Percentiles rank a stretch among this genome's conserved stretches.
Evolutionary conservation across 2,113 vertebrate species (phyloP).

Genomic region (Sakesphorus luctuosus): DNA sequence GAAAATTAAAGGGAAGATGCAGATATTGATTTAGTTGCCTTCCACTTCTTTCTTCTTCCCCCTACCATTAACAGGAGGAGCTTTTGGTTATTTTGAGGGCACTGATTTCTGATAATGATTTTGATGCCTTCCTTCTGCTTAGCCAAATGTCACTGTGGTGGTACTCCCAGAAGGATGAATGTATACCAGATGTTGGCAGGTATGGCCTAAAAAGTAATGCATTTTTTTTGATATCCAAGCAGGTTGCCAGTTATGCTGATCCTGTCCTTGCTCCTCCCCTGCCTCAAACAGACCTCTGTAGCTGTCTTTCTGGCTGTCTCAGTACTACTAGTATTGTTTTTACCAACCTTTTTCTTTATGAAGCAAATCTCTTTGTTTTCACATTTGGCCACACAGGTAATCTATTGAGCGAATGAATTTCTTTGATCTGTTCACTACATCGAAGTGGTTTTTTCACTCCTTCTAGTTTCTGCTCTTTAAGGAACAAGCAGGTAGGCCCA

Average conservation of each 20-base stretch:
- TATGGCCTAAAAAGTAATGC: background rate
- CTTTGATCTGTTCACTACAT: background rate
- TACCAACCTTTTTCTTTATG: background rate
- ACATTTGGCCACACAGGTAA: background rate
- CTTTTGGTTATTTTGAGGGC: background rate
- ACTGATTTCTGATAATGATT: background rate
- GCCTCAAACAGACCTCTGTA: background rate
- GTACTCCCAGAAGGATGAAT: background rate
- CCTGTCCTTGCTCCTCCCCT: fast-evolving
- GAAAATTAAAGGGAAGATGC: background rate
- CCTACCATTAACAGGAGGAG: background rate
- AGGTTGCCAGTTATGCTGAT: background rate
- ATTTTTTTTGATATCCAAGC: background rate
- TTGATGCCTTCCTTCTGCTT: background rate
- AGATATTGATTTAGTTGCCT: background rate
- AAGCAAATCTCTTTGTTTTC: background rate
- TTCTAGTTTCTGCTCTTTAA: background rate
- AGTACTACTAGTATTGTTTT: background rate
- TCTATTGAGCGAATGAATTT: background rate
- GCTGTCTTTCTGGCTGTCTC: background rate
- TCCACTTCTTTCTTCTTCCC: background rate
- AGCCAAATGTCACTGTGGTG: background rate
- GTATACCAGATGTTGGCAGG: background rate
- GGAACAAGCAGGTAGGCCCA: background rate
- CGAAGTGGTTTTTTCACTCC: fast-evolving